Evolutionary conservation across 1,140 invertebrate genomes (phyloP), one percentile per base, ranked within the genome.

Genomic region (Neodiprion fabricii): DNA sequence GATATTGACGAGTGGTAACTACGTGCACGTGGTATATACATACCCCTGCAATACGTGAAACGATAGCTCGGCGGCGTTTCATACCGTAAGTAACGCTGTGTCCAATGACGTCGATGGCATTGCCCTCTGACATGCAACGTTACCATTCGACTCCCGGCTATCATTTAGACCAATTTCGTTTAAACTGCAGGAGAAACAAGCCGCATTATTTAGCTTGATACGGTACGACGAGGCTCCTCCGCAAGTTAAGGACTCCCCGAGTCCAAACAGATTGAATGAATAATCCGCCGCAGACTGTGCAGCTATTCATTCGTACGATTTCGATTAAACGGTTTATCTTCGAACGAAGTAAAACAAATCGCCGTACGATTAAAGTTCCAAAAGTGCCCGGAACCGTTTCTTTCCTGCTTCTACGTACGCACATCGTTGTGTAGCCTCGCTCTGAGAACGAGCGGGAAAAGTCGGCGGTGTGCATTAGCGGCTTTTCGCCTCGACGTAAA

Each of bases 81-180:
- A 48, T 65, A 71, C 70, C 7, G 67, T 5, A 47, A 47, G 21
- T 23, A 47, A 11, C 7, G 67, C 40, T 23, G 12, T 17, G 11
- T 69, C 21, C 11, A 69, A 17, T 69, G 40, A 21, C 12, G 67
- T 23, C 11, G 40, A 23, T 79, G 75, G 80, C 82, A 85, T 83
- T 85, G 82, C 84, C 77, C 77, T 78, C 85, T 85, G 84, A 81
- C 85, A 87, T 87, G 85, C 85, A 78, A 86, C 76, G 81, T 82
- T 79, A 79, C 76, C 81, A 83, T 79, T 81, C 28, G 28, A 78
- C 75, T 73, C 72, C 74, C 79, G 75, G 82, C 83, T 85, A 84
- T 86, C 83, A 86, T 86, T 86, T 83, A 76, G 70, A 83, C 80
- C 78, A 80, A 81, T 85, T 85, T 82, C 81, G 82, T 85, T 85